Percentiles rank a stretch among this genome's conserved stretches.
These are phyloP conservation scores for Microtus ochrogaster DNA, from an alignment of 2,113 vertebrate genomes.

Conservation along the genomic window DNA sequence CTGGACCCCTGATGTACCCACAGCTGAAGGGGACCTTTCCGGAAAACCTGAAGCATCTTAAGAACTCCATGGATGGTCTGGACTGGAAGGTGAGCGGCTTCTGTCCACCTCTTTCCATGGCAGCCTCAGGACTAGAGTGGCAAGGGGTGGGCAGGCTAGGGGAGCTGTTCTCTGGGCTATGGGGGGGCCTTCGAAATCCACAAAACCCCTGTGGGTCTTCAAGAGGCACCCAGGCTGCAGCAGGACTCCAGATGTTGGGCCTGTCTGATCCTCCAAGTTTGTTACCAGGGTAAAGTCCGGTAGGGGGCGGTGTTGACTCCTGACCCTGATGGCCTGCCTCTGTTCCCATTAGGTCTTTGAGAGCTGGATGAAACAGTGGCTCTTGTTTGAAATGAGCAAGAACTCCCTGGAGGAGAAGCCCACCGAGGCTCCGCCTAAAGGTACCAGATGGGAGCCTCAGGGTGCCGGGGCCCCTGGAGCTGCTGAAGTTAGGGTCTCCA, in stretches of 20 bases:
- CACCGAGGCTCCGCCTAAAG: conserved; percentile 65
- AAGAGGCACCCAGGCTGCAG: neutral
- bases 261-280: neutral
- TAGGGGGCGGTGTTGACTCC: neutral
- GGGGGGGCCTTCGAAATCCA: too few species aligned
- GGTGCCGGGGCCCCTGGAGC: neutral
- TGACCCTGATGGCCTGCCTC: neutral
- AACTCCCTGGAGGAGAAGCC: conserved; percentile 15
- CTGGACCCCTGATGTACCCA: conserved; percentile 86
- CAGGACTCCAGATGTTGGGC: neutral
- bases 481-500: neutral
- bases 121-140: neutral
- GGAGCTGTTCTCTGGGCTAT: neutral
- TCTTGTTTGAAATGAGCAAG: conserved; percentile 92
- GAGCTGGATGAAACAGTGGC: conserved; percentile 93
- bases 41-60: conserved; percentile 88
- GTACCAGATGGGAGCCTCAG: conserved; percentile 60
- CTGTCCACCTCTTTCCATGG: neutral
- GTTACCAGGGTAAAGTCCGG: neutral
- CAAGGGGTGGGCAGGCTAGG: neutral
- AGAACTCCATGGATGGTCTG: conserved; percentile 73
- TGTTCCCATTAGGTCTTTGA: conserved; percentile 88
- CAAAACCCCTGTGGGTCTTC: neutral
- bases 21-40: conserved; percentile 87
- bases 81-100: conserved; percentile 88